phyloP scores from a whole-genome alignment of 1,140 invertebrate species.

The Hydropsyche tenuis region DNA sequence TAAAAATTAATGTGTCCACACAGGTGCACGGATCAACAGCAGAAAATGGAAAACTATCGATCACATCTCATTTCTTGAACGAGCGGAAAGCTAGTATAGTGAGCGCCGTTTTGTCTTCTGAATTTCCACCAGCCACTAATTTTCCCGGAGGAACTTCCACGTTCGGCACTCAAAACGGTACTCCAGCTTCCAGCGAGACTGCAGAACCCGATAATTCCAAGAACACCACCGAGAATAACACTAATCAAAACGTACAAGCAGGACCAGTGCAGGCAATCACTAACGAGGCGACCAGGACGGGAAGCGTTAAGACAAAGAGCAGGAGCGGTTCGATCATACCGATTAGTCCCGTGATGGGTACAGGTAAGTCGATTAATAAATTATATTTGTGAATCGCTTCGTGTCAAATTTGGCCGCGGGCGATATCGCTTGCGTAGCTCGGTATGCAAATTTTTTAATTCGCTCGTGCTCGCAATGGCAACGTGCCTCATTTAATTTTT shows the following conservation, averaged over 20 bases:
- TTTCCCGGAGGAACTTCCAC: constrained; percentile 58
- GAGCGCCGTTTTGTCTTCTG: constrained; percentile 56
- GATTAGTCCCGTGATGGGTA: constrained; percentile 62
- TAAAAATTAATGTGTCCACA: constrained; percentile 10
- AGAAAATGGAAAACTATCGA: constrained; percentile 60
- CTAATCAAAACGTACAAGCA: constrained; percentile 38
- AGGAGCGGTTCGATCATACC: constrained; percentile 62
- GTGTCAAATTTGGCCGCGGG: neutral
- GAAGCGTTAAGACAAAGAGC: constrained; percentile 57
- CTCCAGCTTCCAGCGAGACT: constrained; percentile 48
- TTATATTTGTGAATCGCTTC: neutral
- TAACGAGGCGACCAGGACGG: constrained; percentile 51
- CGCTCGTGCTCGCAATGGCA: neutral
- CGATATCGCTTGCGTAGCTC: neutral
- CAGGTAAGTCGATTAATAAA: constrained; percentile 53
- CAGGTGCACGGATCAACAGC: constrained; percentile 38
- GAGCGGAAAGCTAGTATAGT: constrained; percentile 59
- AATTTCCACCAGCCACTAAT: constrained; percentile 54
- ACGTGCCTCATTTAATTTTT: neutral
- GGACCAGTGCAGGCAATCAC: constrained; percentile 39
- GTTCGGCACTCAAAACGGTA: constrained; percentile 50
- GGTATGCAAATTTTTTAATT: constrained; percentile 3
- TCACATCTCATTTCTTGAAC: constrained; percentile 54
- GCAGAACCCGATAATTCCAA: constrained; percentile 47
- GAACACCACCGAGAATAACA: constrained; percentile 55